Evolutionary conservation across 2,113 vertebrate species (phyloP).

Genomic region (Rissa tridactyla): DNA sequence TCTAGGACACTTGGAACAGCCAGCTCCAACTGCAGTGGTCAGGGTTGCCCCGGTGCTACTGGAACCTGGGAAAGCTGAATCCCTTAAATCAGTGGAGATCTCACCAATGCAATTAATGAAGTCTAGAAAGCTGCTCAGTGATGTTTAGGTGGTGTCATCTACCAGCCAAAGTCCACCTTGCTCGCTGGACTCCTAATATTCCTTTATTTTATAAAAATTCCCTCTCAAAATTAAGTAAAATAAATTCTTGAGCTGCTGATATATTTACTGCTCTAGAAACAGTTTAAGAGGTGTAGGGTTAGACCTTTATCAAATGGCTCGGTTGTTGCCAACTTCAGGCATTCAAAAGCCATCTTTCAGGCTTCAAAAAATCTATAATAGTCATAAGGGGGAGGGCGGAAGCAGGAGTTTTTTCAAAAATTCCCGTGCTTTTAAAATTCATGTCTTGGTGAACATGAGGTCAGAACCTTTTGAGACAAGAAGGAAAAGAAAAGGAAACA

Average conservation of each 20-base stretch:
- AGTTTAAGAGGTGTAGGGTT: not conserved
- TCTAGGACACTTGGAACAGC: not conserved
- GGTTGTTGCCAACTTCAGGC: fast-evolving
- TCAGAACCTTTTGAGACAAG: not conserved
- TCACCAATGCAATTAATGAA: not conserved
- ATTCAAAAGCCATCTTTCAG: not conserved
- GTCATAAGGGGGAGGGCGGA: fast-evolving
- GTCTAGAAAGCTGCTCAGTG: not conserved
- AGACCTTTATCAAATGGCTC: not conserved
- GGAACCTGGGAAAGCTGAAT: not conserved
- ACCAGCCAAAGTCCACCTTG: not conserved
- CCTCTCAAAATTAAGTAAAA: not conserved
- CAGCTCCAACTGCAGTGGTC: not conserved
- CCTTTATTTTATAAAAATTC: not conserved
- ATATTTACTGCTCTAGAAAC: not conserved
- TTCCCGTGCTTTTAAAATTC: not conserved
- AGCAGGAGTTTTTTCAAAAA: fast-evolving
- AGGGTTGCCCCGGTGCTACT: not conserved
- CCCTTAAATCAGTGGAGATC: not conserved
- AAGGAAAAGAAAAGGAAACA: not conserved
- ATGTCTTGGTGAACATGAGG: not conserved
- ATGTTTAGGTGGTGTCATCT: fast-evolving
- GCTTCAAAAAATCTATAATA: not conserved
- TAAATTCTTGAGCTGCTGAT: not conserved
- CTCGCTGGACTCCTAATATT: fast-evolving